Evolutionary conservation across 2,888 invertebrate species (phyloP), one percentile per base, ranked within the genome.

Genomic region (Rotaria sp.): DNA sequence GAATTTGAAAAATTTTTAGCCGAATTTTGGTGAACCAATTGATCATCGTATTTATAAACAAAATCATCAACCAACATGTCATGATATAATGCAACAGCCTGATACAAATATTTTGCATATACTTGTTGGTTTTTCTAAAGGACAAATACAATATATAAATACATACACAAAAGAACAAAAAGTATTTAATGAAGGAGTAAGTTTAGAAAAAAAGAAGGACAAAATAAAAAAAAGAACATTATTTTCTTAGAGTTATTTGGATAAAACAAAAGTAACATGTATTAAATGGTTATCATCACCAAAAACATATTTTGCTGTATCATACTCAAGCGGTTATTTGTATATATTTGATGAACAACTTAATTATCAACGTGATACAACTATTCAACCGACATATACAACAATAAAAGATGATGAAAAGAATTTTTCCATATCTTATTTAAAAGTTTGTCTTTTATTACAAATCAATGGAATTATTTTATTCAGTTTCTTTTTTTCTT

Each of bases 11-110:
- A 45, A 50, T 75, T 75, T 74, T 75, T 10, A 80, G 80, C 21
- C 80, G 4, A 80, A 80, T 45, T 80, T 80, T 18, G 45, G 45
- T 80, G 80, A 97, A 92, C 97, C 97, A 75, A 94, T 98, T 89
- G 98, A 99, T 92, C 99, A 98, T 92, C 95, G 97, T 91, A 94
- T 96, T 90, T 99, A 99, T 92, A 98, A 98, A 93, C 97, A 97
- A 90, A 97, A 97, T 85, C 96, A 96, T 92, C 45, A 45, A 45
- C 99, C 98, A 35, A 99, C 98, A 50, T 98, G 97, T 92, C 99
- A 99, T 91, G 97, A 97, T 92, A 98, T 99, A 92, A 98, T 98
- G 93, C 93, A 94, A 85, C 89, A 90, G 85, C 89, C 90, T 7
- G 90, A 91, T 18, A 88, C 89, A 2, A 96, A 96, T 87, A 94